Evolutionary conservation across 2,113 vertebrate genomes (phyloP), one percentile per base, ranked within the genome.

Genomic region (Zosterops pallidus): DNA sequence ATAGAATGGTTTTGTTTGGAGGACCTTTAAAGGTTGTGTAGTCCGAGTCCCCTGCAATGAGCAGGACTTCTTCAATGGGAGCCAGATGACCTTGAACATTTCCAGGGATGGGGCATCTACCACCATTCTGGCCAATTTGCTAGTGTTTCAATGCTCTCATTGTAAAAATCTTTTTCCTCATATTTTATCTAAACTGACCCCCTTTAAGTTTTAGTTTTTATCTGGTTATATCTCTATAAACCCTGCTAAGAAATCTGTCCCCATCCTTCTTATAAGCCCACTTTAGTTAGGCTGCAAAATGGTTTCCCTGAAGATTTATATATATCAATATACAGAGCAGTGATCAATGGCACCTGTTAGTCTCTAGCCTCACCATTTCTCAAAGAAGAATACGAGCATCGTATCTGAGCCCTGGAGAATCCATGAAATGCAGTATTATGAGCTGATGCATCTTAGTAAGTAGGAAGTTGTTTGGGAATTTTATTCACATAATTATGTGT

Each of bases 141-240:
- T 31, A 39, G 14, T n/a, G 12, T 75, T 86, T 52, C 33, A 31
- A 3, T 17, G 21, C 5, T 3, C 18, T 67, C 23, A 39, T 4
- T 1, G 0, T n/a, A 29, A 71, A 75, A 71, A 42, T 3, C 3
- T 3, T 39, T 22, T 52, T 71, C 29, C 25, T 71, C 56, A 8
- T 31, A 39, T 10, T 15, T 53, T 42, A 16, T 22, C 5, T 41
- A n/a, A 88, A 31, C 35, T 1, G 1, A 41, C 2, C 1, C 1
- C 68, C 19, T 42, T 78, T 70, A 49, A 22, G 14, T 70, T 47
- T 78, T 19, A 37, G 24, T 21, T 24, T 25, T 79, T 31, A 33
- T 15, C 5, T 9, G 3, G 5, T 57, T 5, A 4, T 92, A 5
- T 53, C 0, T 3, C 19, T 41, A 29, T 11, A 72, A 35, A 4